Base-by-base conservation (phyloP, 2,797 vertebrate species). In the Paedocypris micromegethes region DNA sequence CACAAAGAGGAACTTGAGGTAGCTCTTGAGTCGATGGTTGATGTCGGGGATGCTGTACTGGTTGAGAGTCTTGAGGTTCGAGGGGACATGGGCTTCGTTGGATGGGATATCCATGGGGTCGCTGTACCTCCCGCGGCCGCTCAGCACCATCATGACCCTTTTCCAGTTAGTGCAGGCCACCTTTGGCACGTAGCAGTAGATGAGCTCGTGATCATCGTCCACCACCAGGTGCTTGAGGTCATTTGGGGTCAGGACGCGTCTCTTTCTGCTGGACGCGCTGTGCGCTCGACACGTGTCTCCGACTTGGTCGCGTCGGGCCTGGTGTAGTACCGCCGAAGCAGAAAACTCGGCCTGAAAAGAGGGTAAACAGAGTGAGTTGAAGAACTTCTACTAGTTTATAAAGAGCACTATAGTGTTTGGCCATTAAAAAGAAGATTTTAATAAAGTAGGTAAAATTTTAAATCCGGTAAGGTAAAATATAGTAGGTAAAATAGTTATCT, bases 151-250 rank as follows among this genome's bases (percentile, higher is more conserved):
- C 96, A 98, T 98, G 72, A 98, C 93, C 5, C 96, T 90, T 81
- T 98, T 98, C 96, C 96, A 98, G 89, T 98, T 98, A 84, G 96
- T 98, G 68, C 96, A 98, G 46, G 96, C 96, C 83, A 98, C 96
- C 84, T 98, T 98, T 76, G 96, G 96, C 51, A 98, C 96, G 0
- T 98, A 98, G 85, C 96, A 98, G 78, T 98, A 98, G 86, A 98
- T 96, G 76, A 98, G 90, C 78, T 94, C 93, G 2, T 99, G 95
- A 61, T 96, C 93, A 78, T 99, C 96, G 2, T 98, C 96, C 80
- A 99, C 96, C 0, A 99, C 94, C 4, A 99, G 85, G 76, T 99
- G 96, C 75, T 93, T 96, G 68, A 99, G 93, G 85, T 98, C 96
- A 0, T 73, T 91, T 2, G 96, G 95, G 0, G 95, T 98, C 80